Conservation (phyloP, 1,140 invertebrate genomes). For the Drosophila novamexicana region DNA sequence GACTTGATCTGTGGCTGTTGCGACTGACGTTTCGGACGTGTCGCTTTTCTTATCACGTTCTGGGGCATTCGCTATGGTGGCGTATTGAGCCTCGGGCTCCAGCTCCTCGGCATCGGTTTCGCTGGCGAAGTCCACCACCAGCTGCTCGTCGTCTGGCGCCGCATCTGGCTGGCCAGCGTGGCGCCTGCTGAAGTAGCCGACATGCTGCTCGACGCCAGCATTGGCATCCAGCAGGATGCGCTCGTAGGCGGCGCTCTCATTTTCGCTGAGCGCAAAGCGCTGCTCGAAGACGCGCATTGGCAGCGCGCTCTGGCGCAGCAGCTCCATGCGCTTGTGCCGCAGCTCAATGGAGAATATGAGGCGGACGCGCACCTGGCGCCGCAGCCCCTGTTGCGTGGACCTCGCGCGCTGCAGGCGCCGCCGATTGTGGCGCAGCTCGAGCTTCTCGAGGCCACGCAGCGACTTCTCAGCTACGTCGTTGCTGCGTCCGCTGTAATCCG, state of each 20-base stretch:
- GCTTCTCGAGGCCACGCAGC: slow-evolving; percentile 61
- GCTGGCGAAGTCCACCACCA: slow-evolving; percentile 70
- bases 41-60: too few species aligned
- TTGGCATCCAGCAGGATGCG: slow-evolving; percentile 67
- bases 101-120: slow-evolving; percentile 55
- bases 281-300: slow-evolving; percentile 75
- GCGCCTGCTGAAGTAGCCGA: slow-evolving; percentile 71
- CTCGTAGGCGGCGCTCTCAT: slow-evolving; percentile 73
- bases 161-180: slow-evolving; percentile 5
- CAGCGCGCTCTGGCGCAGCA: slow-evolving; percentile 67
- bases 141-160: slow-evolving; percentile 30
- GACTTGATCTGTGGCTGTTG: neutral
- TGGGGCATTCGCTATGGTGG: slow-evolving; percentile 39
- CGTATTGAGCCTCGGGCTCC: slow-evolving; percentile 48
- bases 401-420: slow-evolving; percentile 58
- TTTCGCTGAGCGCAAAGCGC: slow-evolving; percentile 63
- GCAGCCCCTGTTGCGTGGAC: slow-evolving; percentile 50
- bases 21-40: neutral
- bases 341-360: slow-evolving; percentile 79
- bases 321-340: slow-evolving; percentile 78
- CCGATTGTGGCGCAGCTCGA: slow-evolving; percentile 73
- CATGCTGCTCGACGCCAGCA: slow-evolving; percentile 72
- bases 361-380: slow-evolving; percentile 71
- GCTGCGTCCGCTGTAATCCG: slow-evolving; percentile 54
- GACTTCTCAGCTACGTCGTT: slow-evolving; percentile 50